phyloP scores from a whole-genome alignment of 1,140 invertebrate genomes.

The Pararge aegeria region DNA sequence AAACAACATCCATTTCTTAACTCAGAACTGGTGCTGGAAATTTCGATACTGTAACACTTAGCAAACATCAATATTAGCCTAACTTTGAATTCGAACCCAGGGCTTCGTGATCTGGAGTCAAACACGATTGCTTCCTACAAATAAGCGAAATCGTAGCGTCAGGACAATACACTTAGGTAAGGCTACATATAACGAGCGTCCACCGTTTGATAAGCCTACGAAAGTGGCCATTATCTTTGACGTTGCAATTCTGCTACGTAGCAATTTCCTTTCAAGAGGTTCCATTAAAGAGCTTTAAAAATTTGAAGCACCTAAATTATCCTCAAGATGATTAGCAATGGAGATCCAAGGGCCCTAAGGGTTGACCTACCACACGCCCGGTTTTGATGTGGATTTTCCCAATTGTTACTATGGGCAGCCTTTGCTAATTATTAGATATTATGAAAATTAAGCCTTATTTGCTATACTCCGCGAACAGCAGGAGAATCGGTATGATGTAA shows the following conservation, averaged over 20 bases:
- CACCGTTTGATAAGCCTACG: conserved; percentile 4
- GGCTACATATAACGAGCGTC: not conserved
- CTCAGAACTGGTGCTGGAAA: too few relatives aligned
- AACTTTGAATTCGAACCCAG: too few relatives aligned
- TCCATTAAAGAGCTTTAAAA: conserved; percentile 18
- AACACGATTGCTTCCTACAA: too few relatives aligned
- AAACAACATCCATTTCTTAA: too few relatives aligned
- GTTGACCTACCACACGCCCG: not conserved
- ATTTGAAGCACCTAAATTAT: conserved; percentile 31
- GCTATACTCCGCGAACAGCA: too few relatives aligned
- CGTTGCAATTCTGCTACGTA: conserved; percentile 13
- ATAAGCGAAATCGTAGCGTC: too few relatives aligned
- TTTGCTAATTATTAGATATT: too few relatives aligned
- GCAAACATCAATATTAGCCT: too few relatives aligned
- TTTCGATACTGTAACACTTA: too few relatives aligned
- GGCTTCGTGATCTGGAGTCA: too few relatives aligned
- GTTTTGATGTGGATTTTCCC: not conserved
- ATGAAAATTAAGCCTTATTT: too few relatives aligned
- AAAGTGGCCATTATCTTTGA: not conserved
- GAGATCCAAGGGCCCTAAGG: conserved; percentile 12
- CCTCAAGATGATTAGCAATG: conserved; percentile 33
- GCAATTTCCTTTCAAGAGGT: conserved; percentile 21
- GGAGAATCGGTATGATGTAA: too few relatives aligned
- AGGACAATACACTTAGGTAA: not conserved
- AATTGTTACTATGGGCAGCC: not conserved